Base-by-base conservation (phyloP, 2,888 invertebrate species). In the Neoitamus cyanurus region DNA sequence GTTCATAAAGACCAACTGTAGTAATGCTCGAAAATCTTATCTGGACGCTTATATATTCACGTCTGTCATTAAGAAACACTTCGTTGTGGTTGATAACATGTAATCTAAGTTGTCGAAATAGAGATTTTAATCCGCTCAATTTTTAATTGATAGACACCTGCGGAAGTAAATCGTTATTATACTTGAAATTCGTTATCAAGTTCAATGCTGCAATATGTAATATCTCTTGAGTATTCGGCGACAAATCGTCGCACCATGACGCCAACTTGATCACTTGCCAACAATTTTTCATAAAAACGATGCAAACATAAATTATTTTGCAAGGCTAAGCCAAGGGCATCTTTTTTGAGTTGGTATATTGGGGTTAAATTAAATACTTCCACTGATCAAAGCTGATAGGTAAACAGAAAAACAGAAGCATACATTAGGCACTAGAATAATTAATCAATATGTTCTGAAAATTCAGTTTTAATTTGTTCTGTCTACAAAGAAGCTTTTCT, bases 251-350 rank as follows among this genome's bases (percentile, higher is more conserved):
- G 15, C 37, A 42, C 37, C 6, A 77, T 78, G 46, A 31, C 58
- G 48, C 42, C 48, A 78, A 31, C 31, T 15, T 7, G 20, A 42
- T 78, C 78, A 34, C 15, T 78, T 78, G 78, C 78, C 78, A 78
- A 78, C 48, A 58, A 42, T 25, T 25, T 42, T 75, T 42, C 42
- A 75, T 75, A 58, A 58, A 58, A 58, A 3, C 58, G 58, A 58
- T 58, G 25, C 58, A 20, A 58, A 58, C 20, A 58, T 78, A 31
- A 30, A 78, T 78, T 15, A n/a, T 58, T 58, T 46, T 58, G 78
- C 48, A 15, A 78, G 20, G 31, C 48, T 34, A 48, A 78, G 48
- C 15, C 78, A 78, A 78, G 78, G 48, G 58, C 42, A 58, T 31
- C 58, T 78, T 48, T 58, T 78, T 78, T 34, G 30, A 15, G 48